phyloP scores from a whole-genome alignment of 2,888 invertebrate genomes.

The Catocala fraxini region DNA sequence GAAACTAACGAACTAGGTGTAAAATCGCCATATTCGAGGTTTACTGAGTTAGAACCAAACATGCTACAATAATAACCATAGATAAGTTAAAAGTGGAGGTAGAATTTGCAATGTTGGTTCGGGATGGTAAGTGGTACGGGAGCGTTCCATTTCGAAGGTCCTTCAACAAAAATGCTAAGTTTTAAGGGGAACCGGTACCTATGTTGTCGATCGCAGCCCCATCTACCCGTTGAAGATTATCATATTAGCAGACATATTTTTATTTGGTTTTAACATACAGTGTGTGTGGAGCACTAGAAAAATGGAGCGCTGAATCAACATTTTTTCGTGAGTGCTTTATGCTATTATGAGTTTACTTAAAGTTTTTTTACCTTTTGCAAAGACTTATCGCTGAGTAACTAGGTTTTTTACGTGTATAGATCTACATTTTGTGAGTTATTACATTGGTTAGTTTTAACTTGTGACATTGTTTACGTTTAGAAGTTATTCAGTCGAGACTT shows the following conservation, averaged over 20 bases:
- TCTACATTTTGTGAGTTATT: too few relatives aligned
- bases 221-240: conserved; percentile 18
- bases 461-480: too few relatives aligned
- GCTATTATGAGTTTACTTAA: background rate
- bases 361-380: background rate
- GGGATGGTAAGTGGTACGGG: conserved; percentile 43
- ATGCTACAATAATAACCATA: background rate
- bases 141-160: conserved; percentile 47
- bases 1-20: too few relatives aligned
- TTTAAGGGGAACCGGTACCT: conserved; percentile 37
- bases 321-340: background rate
- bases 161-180: conserved; percentile 54
- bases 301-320: background rate
- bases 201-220: conserved; percentile 1
- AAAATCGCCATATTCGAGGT: too few relatives aligned
- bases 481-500: too few relatives aligned
- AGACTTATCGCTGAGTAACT: too few relatives aligned
- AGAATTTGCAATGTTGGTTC: conserved; percentile 22
- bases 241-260: conserved; percentile 14
- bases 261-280: background rate
- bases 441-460: too few relatives aligned
- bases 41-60: too few relatives aligned
- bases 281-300: background rate
- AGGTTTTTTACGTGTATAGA: too few relatives aligned
- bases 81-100: conserved; percentile 5